Evolutionary conservation across 2,113 vertebrate species (phyloP), one percentile per base, ranked within the genome.

Genomic region (Ammodytes marinus): DNA sequence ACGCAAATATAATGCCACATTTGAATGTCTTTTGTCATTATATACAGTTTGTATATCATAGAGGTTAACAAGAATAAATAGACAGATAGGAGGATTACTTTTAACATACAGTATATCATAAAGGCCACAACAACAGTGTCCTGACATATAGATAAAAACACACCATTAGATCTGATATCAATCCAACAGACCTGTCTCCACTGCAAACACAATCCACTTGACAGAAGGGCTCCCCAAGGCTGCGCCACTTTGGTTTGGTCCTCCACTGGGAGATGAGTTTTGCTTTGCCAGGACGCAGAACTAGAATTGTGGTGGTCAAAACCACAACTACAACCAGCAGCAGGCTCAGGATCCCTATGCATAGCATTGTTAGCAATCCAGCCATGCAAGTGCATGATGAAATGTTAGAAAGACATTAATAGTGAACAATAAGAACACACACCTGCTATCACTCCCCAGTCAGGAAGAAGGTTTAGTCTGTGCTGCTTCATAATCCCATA

Each of bases 401-500:
- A 73, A 54, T 66, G n/a, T 6, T 10, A 39, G 46, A 59, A 8
- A 15, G 6, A 57, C 42, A 77, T 54, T n/a, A 46, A 17, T 37
- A 3, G 7, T 5, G 3, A 39, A 45, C 45, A 50, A 35, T 9
- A 19, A 39, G 2, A 46, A 43, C 40, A 65, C 70, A 69, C 89
- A 98, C 97, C 97, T 91, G 93, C 73, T 77, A 99, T 96, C 3
- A 88, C 59, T 37, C 87, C 87, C 98, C 98, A 99, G 87, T 98
- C 93, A 6, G 97, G 97, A 40, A 96, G 93, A 60, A 98, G 81
- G 80, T 96, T 95, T 68, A 95, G 92, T 1, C 71, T 46, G 42
- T 86, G 93, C 3, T 93, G 93, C 80, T 95, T 96, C 63, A 93
- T 46, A 64, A 99, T 46, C 0, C 97, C 95, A 0, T 94, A 94